These are phyloP conservation scores for Morbakka virulenta DNA, from an alignment of 30 jellyfish, hydroid and myxozoan species.

Conservation along the genomic window DNA sequence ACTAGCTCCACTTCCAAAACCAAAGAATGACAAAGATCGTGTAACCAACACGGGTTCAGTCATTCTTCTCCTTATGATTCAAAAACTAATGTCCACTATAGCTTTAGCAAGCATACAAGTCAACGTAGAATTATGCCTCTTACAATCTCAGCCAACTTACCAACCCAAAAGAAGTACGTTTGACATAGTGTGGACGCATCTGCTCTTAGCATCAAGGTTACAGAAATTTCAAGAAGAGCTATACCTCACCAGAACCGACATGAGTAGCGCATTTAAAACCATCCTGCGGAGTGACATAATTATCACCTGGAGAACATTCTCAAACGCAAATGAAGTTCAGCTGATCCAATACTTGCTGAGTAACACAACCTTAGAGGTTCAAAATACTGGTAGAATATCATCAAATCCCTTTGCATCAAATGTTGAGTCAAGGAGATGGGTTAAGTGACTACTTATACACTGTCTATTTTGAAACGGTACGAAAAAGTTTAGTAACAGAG, in stretches of 20 bases:
- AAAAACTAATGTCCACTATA: conserved; percentile 35
- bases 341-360: conserved; percentile 2
- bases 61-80: conserved; percentile 25
- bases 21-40: conserved; percentile 38
- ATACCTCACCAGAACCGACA: conserved; percentile 17
- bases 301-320: neutral
- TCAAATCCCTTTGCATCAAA: conserved; percentile 14
- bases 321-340: conserved; percentile 3
- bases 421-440: conserved; percentile 49
- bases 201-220: conserved; percentile 17
- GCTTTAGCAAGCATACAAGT: conserved; percentile 14
- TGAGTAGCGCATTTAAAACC: conserved; percentile 33
- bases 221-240: too few relatives aligned
- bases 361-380: conserved; percentile 7
- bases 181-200: conserved; percentile 51
- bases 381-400: neutral
- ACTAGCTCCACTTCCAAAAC: conserved; percentile 12
- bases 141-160: conserved; percentile 31
- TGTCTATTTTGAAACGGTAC: conserved; percentile 27
- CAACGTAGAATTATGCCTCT: conserved; percentile 15
- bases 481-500: too few relatives aligned
- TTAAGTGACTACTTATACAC: conserved; percentile 7
- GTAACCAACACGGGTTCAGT: conserved; percentile 7
- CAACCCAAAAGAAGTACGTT: conserved; percentile 12
- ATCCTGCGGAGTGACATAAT: neutral